phyloP scores from a whole-genome alignment of 1,140 invertebrate genomes.

The Achroia grisella region DNA sequence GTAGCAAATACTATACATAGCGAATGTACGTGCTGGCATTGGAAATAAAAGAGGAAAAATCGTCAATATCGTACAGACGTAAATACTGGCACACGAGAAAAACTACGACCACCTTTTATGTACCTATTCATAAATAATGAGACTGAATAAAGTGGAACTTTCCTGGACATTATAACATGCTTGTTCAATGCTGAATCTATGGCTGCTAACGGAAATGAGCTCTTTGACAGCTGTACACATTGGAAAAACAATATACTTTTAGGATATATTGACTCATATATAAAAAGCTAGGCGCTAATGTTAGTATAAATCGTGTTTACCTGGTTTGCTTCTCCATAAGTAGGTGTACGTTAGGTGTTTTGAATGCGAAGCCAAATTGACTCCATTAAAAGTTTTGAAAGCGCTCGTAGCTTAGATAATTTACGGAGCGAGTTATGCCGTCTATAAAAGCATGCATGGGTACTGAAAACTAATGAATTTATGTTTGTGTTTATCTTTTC shows the following conservation, averaged over 20 bases:
- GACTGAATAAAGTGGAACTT: constrained; percentile 11
- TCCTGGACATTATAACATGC: constrained; percentile 2
- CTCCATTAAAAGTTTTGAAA: constrained; percentile 71
- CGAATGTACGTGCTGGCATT: constrained; percentile 13
- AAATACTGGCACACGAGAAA: not conserved
- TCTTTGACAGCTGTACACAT: constrained; percentile 11
- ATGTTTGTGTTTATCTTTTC: constrained; percentile 45
- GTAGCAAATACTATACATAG: constrained; percentile 21
- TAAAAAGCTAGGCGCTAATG: constrained; percentile 36
- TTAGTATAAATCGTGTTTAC: constrained; percentile 54
- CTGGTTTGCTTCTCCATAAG: constrained; percentile 30
- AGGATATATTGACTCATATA: constrained; percentile 10
- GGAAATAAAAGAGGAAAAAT: constrained; percentile 22
- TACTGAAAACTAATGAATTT: constrained; percentile 60
- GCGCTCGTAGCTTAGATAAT: constrained; percentile 68
- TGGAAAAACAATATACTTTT: constrained; percentile 18
- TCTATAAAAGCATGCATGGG: constrained; percentile 37
- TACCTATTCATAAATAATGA: constrained; percentile 13
- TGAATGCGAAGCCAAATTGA: constrained; percentile 66
- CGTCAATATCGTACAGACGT: constrained; percentile 13
- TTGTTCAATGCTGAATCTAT: not conserved
- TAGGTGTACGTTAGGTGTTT: constrained; percentile 42
- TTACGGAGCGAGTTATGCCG: constrained; percentile 58
- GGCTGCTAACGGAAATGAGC: constrained; percentile 7
- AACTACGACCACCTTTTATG: no score